phyloP scores from a whole-genome alignment of 2,113 vertebrate species.

The Leiothrix lutea region DNA sequence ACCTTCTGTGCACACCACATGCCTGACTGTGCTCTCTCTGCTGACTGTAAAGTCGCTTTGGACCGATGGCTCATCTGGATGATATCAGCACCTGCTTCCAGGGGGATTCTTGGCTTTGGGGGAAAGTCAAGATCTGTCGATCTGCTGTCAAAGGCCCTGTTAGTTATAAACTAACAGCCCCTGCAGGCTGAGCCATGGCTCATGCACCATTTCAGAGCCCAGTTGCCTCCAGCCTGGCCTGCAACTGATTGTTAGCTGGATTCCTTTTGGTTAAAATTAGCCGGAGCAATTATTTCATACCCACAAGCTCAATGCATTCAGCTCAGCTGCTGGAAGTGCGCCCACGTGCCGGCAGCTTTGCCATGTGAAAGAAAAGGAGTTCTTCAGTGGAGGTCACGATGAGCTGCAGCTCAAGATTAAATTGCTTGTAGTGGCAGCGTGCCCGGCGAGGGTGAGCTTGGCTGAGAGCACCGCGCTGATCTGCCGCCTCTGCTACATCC shows the following conservation, averaged over 20 bases:
- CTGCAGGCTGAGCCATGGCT: background rate
- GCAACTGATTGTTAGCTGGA: background rate
- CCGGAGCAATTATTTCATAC: constrained; percentile 27
- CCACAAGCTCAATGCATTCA: background rate
- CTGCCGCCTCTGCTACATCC: background rate
- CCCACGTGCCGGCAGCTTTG: constrained; percentile 22
- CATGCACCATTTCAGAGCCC: background rate
- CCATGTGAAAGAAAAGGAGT: constrained; percentile 9
- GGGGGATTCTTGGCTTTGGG: background rate
- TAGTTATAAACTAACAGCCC: background rate
- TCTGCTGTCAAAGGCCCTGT: background rate
- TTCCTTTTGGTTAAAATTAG: constrained; percentile 62
- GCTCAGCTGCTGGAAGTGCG: constrained; percentile 4
- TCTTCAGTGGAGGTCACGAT: constrained; percentile 39
- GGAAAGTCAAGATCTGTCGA: background rate
- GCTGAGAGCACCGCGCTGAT: background rate
- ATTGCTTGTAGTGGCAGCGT: constrained; percentile 15
- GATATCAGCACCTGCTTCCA: background rate
- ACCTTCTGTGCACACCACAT: background rate
- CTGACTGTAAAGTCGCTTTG: background rate
- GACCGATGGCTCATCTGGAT: background rate
- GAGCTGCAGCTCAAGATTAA: constrained; percentile 49
- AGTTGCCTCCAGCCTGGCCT: background rate
- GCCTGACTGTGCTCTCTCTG: background rate
- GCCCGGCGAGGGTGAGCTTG: background rate